Evolutionary conservation across 1,140 invertebrate species (phyloP).

Genomic region (Acyrthosiphon pisum): DNA sequence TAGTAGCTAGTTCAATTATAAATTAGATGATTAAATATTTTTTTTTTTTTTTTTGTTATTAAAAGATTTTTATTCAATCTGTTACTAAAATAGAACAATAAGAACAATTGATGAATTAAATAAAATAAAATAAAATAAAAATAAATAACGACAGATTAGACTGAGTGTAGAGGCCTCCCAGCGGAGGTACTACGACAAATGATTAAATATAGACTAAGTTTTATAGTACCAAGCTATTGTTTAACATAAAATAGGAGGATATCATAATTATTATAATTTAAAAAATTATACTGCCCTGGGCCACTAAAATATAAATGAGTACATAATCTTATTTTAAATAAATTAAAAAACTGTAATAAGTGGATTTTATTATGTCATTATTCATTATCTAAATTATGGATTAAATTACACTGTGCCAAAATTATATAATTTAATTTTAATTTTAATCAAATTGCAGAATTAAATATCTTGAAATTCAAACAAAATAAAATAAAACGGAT

Average conservation of each 20-base stretch:
- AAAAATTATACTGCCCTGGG: background rate
- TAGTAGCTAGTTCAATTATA: background rate
- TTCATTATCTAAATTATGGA: background rate
- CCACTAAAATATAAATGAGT: background rate
- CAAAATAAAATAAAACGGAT: background rate
- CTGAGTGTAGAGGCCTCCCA: no score
- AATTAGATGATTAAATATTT: slow-evolving; percentile 21
- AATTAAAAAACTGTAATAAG: background rate
- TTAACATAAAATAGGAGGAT: background rate
- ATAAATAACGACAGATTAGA: no score
- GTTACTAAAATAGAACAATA: no score
- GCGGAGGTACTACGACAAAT: no score
- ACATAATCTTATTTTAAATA: background rate
- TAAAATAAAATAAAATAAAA: no score
- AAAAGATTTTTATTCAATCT: no score
- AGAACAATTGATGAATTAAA: no score
- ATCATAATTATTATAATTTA: background rate
- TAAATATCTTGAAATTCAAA: background rate
- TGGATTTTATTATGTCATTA: background rate
- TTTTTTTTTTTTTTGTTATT: no score
- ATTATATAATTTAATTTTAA: background rate
- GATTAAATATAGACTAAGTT: background rate
- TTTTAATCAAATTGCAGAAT: background rate
- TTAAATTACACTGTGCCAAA: background rate
- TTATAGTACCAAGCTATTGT: background rate